Percentiles rank a stretch among this genome's conserved stretches.
phyloP scores from a whole-genome alignment of 1,140 invertebrate species.

The Trissolcus basalis region DNA sequence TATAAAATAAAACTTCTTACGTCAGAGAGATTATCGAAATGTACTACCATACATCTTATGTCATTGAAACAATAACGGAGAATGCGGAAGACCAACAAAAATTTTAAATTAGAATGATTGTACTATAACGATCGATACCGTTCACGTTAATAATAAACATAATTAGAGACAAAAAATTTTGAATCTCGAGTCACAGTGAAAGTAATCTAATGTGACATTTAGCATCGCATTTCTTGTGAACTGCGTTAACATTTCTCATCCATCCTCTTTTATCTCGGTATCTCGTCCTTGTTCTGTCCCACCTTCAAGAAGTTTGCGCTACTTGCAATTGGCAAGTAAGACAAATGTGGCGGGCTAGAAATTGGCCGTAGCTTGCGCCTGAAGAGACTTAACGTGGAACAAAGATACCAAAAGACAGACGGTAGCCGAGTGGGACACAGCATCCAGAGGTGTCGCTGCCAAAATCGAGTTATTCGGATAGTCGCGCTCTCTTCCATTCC shows the following conservation, averaged over 20 bases:
- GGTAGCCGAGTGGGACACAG: slow-evolving; percentile 29
- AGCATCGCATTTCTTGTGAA: slow-evolving; percentile 25
- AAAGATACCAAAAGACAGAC: slow-evolving; percentile 42
- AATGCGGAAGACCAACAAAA: no score
- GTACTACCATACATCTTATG: no score
- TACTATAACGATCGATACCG: no score
- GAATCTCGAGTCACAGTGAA: neutral
- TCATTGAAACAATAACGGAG: no score
- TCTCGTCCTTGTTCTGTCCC: slow-evolving; percentile 32
- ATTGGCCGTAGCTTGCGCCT: slow-evolving; percentile 66
- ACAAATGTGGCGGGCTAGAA: slow-evolving; percentile 71
- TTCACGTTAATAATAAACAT: no score
- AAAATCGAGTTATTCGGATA: slow-evolving; percentile 68
- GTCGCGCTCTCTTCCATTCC: slow-evolving; percentile 42
- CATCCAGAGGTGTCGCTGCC: slow-evolving; percentile 54
- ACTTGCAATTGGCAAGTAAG: slow-evolving; percentile 70
- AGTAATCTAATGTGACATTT: slow-evolving; percentile 31
- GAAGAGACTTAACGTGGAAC: slow-evolving; percentile 28
- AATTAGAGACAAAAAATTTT: neutral
- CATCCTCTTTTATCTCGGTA: slow-evolving; percentile 29
- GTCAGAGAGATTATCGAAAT: no score
- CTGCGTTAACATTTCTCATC: slow-evolving; percentile 23
- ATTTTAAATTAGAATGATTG: no score
- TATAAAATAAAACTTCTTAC: no score
- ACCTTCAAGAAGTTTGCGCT: slow-evolving; percentile 34